Evolutionary conservation across 2,797 vertebrate species (phyloP).

Genomic region (Sphenopsis melanotis): DNA sequence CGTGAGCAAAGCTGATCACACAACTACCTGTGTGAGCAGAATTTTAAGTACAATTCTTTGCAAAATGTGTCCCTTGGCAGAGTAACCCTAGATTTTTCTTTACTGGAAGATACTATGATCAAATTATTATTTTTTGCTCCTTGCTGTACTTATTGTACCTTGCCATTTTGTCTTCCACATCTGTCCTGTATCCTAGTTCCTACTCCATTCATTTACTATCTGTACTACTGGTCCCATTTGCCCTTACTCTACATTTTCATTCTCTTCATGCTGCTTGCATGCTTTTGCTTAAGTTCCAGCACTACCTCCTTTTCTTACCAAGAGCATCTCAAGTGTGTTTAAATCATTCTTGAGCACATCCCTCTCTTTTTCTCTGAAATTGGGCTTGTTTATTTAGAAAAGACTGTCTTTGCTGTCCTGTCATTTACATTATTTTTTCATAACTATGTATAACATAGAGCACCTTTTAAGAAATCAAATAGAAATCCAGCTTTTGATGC

Average conservation of each 20-base stretch:
- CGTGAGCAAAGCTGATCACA: neutral
- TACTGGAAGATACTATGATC: neutral
- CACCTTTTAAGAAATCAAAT: neutral
- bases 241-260: neutral
- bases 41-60: neutral
- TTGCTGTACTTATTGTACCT: neutral
- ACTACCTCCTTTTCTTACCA: neutral
- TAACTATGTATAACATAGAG: neutral
- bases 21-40: neutral
- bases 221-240: neutral
- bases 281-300: neutral
- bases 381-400: neutral
- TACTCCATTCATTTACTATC: neutral
- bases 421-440: neutral
- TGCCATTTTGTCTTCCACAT: neutral
- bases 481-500: neutral
- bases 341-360: neutral
- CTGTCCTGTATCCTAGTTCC: neutral
- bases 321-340: neutral
- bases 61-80: neutral
- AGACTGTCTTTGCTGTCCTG: neutral
- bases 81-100: neutral
- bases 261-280: neutral
- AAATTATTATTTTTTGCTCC: neutral
- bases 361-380: neutral